phyloP scores from a whole-genome alignment of 2,888 invertebrate genomes.

The Apotomis capreana region DNA sequence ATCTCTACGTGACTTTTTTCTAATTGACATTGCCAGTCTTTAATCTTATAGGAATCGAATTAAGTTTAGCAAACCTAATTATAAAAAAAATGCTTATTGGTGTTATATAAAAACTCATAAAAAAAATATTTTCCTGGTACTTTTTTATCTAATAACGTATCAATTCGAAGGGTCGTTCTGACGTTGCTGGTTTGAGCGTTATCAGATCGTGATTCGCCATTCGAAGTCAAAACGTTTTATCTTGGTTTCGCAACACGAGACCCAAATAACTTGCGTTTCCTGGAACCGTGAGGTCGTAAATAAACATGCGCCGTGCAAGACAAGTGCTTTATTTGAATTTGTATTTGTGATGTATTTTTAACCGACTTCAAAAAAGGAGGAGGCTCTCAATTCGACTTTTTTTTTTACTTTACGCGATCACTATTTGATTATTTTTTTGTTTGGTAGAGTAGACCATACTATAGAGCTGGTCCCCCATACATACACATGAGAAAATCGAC shows the following conservation, averaged over 20 bases:
- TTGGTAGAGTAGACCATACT: too few species aligned
- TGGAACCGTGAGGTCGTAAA: conserved; percentile 27
- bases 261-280: conserved; percentile 36
- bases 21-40: too few species aligned
- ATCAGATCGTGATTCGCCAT: conserved; percentile 42
- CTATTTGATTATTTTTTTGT: too few species aligned
- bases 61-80: not conserved
- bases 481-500: too few species aligned
- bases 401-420: too few species aligned
- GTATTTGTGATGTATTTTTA: too few species aligned
- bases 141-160: not conserved
- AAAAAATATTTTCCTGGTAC: not conserved
- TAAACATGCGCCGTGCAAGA: conserved; percentile 19
- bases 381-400: too few species aligned
- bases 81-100: not conserved
- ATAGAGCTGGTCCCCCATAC: too few species aligned
- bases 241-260: conserved; percentile 35
- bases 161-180: not conserved
- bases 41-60: not conserved
- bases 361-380: too few species aligned
- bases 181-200: conserved; percentile 17
- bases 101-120: not conserved
- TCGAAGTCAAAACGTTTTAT: conserved; percentile 35
- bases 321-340: conserved; percentile 5
- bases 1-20: not conserved